These are phyloP conservation scores for Oxyruncus cristatus DNA, from an alignment of 2,113 vertebrate genomes.

Conservation along the genomic window DNA sequence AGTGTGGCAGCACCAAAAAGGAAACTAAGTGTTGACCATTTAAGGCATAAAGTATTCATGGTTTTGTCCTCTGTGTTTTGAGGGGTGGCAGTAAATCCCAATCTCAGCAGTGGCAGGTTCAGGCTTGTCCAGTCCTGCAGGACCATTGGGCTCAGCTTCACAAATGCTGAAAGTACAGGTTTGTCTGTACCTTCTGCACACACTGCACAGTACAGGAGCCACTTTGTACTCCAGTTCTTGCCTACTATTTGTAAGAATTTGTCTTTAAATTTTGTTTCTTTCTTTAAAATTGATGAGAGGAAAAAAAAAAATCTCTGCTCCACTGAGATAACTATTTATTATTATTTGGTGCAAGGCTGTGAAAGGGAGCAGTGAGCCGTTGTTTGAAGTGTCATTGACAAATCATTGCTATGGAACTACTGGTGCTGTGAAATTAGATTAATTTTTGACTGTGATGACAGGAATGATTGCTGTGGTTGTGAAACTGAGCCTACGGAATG, in stretches of 20 bases:
- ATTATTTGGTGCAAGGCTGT: neutral
- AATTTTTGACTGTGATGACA: neutral
- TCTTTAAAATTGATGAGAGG: neutral
- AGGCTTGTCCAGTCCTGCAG: conserved; percentile 36
- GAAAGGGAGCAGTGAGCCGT: neutral
- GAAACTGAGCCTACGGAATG: neutral
- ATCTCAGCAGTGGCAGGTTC: conserved; percentile 54
- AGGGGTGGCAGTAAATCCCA: conserved; percentile 12
- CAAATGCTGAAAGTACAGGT: neutral
- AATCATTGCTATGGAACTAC: neutral
- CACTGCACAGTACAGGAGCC: neutral
- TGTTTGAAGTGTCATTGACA: neutral
- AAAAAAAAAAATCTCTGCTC: neutral
- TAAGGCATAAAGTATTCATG: neutral
- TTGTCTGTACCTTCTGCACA: neutral
- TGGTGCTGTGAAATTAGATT: neutral
- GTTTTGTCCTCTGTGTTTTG: neutral
- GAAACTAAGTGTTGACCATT: neutral
- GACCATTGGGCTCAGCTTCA: neutral
- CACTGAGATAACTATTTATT: neutral
- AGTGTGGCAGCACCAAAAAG: neutral
- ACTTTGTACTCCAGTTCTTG: neutral
- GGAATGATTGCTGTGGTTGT: neutral
- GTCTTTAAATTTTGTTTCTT: neutral
- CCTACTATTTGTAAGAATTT: neutral